Percentiles rank a stretch among this genome's conserved stretches.
These are phyloP conservation scores for Heptranchias perlo DNA, from an alignment of 2,113 vertebrate species.

Conservation along the genomic window DNA sequence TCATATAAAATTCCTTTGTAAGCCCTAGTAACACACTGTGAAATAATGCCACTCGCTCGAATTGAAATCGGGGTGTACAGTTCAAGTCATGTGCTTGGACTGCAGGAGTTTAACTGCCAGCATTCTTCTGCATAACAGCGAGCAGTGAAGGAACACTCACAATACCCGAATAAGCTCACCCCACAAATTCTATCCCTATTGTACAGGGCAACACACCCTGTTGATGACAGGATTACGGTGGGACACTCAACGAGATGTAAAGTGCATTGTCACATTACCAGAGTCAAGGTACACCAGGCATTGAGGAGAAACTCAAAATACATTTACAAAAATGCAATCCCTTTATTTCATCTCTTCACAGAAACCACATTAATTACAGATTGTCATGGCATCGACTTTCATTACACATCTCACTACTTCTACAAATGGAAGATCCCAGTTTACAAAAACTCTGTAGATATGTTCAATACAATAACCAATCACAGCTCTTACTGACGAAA, in stretches of 20 bases:
- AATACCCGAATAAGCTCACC: neutral
- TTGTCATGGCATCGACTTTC: slow-evolving; percentile 35
- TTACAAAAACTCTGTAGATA: slow-evolving; percentile 35
- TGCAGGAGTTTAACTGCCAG: neutral
- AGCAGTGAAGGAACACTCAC: neutral
- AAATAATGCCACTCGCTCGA: no score
- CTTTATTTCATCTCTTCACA: slow-evolving; percentile 38
- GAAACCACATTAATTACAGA: slow-evolving; percentile 37
- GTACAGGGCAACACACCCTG: neutral
- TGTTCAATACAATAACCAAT: slow-evolving; percentile 29
- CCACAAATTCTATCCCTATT: neutral
- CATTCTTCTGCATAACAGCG: neutral
- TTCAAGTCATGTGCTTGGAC: no score
- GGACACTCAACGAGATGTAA: neutral
- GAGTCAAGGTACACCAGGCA: neutral
- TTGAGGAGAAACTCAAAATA: slow-evolving; percentile 1
- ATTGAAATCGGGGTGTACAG: no score
- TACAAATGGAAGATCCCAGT: slow-evolving; percentile 34
- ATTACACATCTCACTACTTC: slow-evolving; percentile 33
- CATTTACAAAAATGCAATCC: slow-evolving; percentile 36
- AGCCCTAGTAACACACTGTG: no score
- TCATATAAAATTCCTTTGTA: no score
- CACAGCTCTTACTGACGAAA: slow-evolving; percentile 11
- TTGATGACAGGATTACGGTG: neutral
- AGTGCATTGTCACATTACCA: neutral